Base-by-base conservation (phyloP, 2,888 invertebrate species). In the Deladenus siricidicola region DNA sequence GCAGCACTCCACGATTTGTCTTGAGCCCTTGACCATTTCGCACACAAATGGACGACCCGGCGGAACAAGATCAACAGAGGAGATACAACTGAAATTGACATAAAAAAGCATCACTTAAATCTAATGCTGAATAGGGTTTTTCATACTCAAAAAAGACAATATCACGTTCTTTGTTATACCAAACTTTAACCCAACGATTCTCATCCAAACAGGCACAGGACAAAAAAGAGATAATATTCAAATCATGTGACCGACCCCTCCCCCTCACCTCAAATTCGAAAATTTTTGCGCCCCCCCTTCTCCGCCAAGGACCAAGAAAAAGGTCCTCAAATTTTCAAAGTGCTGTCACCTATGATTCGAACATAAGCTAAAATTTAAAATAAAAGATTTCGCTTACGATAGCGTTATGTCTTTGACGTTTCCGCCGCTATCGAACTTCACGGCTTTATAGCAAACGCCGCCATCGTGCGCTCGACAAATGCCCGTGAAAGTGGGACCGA, bases 31-130 rank as follows among this genome's bases (percentile, higher is more conserved):
- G n/a, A 42, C 28, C 14, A 50, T 65, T 28, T 70, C 29, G 49
- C 69, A 69, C 3, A 62, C 34, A 34, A 69, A 62, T n/a, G 69
- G 69, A 29, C 61, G 55, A 17, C 54, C 54, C 14, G 58, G 50
- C 4, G 69, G 69, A 14, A 61, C 26, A 4, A 69, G 39, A 1
- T 60, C 47, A 4, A 61, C 53, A 8, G 39, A 30, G 17, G 49
- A 48, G 10, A 70, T 24, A 39, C 69, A 67, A 4, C 66, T 66
- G n/a, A 26, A 61, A 53, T 17, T 6, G 3, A 17, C 2, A 42
- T 17, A 52, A 29, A 21, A 14, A 4, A 1, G 17, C 24, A 8
- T n/a, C 10, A n/a, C 14, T 3, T 29, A 10, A 24, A n/a, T n/a
- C n/a, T n/a, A n/a, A n/a, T n/a, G n/a, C n/a, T n/a, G n/a, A n/a